Evolutionary conservation across 2,797 vertebrate genomes (phyloP).

Genomic region (Limnodromus scolopaceus): DNA sequence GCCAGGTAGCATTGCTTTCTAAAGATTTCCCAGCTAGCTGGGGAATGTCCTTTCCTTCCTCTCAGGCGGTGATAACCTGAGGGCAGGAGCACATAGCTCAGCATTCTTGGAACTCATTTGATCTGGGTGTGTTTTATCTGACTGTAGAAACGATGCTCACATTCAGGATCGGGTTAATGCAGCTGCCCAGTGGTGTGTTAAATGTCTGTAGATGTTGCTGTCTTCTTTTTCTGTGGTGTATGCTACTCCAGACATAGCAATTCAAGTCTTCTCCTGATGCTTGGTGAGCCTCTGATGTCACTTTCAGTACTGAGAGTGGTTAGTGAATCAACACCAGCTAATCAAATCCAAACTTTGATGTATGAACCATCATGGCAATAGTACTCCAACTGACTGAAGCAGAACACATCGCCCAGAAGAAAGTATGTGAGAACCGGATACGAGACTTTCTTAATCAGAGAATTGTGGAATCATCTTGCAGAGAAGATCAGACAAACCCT

Average conservation of each 20-base stretch:
- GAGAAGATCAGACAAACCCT: constrained; percentile 42
- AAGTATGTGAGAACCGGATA: constrained; percentile 33
- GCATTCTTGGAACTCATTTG: background rate
- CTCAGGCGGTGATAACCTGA: background rate
- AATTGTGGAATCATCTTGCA: constrained; percentile 33
- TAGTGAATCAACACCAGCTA: constrained; percentile 48
- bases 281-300: constrained; percentile 6
- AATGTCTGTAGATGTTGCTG: background rate
- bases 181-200: background rate
- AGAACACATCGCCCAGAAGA: background rate
- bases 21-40: background rate
- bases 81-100: background rate
- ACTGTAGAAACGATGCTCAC: background rate
- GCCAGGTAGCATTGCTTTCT: constrained; percentile 18
- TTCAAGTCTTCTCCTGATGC: background rate
- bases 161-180: background rate
- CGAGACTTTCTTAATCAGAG: background rate
- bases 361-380: constrained; percentile 1
- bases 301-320: background rate
- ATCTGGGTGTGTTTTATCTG: background rate
- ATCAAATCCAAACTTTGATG: constrained; percentile 42
- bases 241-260: background rate
- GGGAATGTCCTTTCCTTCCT: background rate
- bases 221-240: background rate
- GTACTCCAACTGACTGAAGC: background rate